Base-by-base conservation (phyloP, 2,113 vertebrate species). In the Cyprinodon variegatus region DNA sequence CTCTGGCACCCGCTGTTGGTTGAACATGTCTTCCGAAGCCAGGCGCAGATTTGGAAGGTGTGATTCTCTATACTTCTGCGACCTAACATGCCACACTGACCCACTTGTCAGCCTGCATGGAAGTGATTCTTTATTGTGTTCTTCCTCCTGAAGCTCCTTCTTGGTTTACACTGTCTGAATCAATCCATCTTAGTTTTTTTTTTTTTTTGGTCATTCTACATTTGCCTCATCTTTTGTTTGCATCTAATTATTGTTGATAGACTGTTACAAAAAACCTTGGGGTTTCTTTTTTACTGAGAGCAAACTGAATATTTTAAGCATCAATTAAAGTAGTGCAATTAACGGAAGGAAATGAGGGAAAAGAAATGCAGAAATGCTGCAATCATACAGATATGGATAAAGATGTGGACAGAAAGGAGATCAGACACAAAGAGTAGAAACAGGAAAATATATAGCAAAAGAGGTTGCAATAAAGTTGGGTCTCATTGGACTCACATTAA, bases 1-100 rank as follows among this genome's bases (percentile, higher is more conserved):
- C 76, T 11, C 57, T 77, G 76, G 76, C 40, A 14, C 46, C 43
- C 57, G 22, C 64, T 76, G 65, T 40, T 65, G 71, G 68, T 61
- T 65, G 1, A 46, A 6, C 14, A 2, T 11, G 61, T 60, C 69
- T 77, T 77, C 38, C 57, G 65, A 78, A n/a, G 59, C 20, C 0
- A 29, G 29, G 59, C 0, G 29, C 39, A 45, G 69, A 72, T 29
- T 65, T 0, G 17, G 63, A 72, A 45, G 53, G 40, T 8, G 11
- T 10, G 59, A 68, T 53, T 72, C 22, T n/a, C 17, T 41, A n/a
- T 57, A 57, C 14, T 57, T 57, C 50, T 57, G 17, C 50, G 8
- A 57, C 4, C 15, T 12, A 50, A 50, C 15, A 50, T 50, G 48
- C 15, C 15, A 8, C 15, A 39, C 14, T 75, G 65, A 69, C 68